Conservation (phyloP, 2,888 invertebrate species). For the Apocheima hispidaria region DNA sequence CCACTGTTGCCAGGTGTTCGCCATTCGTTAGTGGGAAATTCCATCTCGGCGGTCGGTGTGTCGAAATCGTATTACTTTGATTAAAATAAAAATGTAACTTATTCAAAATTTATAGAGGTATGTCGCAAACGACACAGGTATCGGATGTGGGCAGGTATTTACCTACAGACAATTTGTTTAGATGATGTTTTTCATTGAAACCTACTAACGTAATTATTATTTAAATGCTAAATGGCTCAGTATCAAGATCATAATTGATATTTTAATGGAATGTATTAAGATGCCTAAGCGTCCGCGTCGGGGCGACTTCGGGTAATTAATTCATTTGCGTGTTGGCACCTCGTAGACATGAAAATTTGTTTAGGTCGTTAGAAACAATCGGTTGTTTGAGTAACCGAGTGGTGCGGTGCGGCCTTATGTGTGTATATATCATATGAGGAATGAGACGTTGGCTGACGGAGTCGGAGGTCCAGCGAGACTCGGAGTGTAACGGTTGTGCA, state of each 20-base stretch:
- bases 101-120: constrained; percentile 35
- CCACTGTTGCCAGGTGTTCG: constrained; percentile 62
- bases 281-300: constrained; percentile 27
- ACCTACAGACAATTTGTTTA: constrained; percentile 27
- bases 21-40: constrained; percentile 66
- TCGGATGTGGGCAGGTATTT: constrained; percentile 20
- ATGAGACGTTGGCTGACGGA: constrained; percentile 54
- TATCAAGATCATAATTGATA: constrained; percentile 36
- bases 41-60: constrained; percentile 50
- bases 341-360: constrained; percentile 47
- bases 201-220: constrained; percentile 36
- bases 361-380: constrained; percentile 59
- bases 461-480: constrained; percentile 70
- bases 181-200: constrained; percentile 38
- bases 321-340: constrained; percentile 57
- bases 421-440: constrained; percentile 48
- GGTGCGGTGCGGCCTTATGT: constrained; percentile 44
- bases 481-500: constrained; percentile 77
- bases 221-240: constrained; percentile 37
- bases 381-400: constrained; percentile 63
- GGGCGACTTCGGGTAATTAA: constrained; percentile 47
- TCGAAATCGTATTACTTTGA: constrained; percentile 45
- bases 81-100: constrained; percentile 40
- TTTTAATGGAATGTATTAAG: constrained; percentile 36
- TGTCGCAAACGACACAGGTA: constrained; percentile 29